Conservation (phyloP, 2,888 invertebrate species). For the Teinopalpus imperialis region DNA sequence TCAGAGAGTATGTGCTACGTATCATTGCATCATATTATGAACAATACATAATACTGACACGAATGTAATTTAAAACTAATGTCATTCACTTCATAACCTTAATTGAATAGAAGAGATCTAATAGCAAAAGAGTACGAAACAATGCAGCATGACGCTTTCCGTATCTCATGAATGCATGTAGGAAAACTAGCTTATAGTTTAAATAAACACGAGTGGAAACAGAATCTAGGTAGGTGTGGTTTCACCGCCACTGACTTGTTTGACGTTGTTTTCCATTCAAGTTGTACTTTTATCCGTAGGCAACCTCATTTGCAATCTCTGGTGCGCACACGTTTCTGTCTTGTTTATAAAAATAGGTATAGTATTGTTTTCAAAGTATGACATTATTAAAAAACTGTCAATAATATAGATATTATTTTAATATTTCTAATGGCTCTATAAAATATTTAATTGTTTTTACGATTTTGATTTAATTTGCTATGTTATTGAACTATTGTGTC, state of each 20-base stretch:
- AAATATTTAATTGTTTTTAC: too few species aligned
- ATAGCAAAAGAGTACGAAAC: slow-evolving; percentile 20
- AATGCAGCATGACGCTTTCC: slow-evolving; percentile 10
- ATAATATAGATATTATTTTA: too few species aligned
- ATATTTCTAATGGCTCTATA: too few species aligned
- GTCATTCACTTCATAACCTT: slow-evolving; percentile 9
- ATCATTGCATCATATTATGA: too few species aligned
- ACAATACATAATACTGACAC: too few species aligned
- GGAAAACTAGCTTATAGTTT: slow-evolving; percentile 32
- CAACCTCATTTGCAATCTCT: slow-evolving; percentile 28
- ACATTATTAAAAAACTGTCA: too few species aligned
- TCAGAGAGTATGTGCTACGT: too few species aligned
- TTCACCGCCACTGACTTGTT: slow-evolving; percentile 39
- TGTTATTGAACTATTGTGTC: too few species aligned
- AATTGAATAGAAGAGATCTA: slow-evolving; percentile 2
- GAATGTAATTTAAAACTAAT: too few species aligned
- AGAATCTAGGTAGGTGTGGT: slow-evolving; percentile 45
- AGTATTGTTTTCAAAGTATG: too few species aligned
- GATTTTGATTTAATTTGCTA: too few species aligned
- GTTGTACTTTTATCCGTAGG: slow-evolving; percentile 39
- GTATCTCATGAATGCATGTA: slow-evolving; percentile 12
- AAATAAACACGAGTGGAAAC: slow-evolving; percentile 29
- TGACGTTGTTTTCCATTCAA: slow-evolving; percentile 44
- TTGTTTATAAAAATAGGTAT: slow-evolving; percentile 21
- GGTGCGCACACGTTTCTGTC: slow-evolving; percentile 27